Evolutionary conservation across 2,797 vertebrate genomes (phyloP).

Genomic region (Smutsia gigantea): DNA sequence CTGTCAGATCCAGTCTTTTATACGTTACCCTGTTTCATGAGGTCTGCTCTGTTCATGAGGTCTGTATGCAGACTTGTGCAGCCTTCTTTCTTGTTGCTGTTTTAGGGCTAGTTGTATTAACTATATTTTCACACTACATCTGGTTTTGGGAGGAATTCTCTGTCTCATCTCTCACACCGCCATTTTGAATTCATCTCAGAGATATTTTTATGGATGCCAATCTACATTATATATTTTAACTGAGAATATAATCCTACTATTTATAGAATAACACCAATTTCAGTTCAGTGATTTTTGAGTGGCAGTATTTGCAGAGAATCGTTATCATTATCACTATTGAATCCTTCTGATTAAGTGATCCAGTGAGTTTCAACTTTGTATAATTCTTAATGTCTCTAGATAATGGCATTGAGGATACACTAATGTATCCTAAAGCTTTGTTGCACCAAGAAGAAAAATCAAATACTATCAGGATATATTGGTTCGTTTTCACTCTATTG

Average conservation of each 20-base stretch:
- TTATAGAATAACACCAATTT: background rate
- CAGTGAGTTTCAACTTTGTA: background rate
- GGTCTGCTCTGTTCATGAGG: too few species aligned
- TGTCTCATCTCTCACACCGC: too few species aligned
- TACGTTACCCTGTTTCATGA: too few species aligned
- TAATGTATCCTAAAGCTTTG: background rate
- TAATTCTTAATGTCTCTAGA: background rate
- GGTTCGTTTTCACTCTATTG: background rate
- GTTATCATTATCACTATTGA: background rate
- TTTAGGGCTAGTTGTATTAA: too few species aligned
- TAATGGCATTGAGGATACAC: background rate
- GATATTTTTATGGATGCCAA: background rate
- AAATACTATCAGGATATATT: background rate
- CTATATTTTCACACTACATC: too few species aligned
- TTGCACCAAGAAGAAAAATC: background rate
- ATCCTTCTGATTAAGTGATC: background rate
- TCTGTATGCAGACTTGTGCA: too few species aligned
- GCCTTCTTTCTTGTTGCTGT: too few species aligned
- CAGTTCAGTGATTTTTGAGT: background rate
- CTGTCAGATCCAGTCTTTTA: too few species aligned
- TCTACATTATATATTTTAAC: background rate
- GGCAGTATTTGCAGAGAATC: background rate
- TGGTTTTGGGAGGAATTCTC: too few species aligned
- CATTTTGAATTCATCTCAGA: too few species aligned
- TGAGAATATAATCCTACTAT: background rate